A percentile compares a stretch with the other conserved stretches of the same genome.
phyloP scores from a whole-genome alignment of 2,888 invertebrate species.

The Euzetes globulus region DNA sequence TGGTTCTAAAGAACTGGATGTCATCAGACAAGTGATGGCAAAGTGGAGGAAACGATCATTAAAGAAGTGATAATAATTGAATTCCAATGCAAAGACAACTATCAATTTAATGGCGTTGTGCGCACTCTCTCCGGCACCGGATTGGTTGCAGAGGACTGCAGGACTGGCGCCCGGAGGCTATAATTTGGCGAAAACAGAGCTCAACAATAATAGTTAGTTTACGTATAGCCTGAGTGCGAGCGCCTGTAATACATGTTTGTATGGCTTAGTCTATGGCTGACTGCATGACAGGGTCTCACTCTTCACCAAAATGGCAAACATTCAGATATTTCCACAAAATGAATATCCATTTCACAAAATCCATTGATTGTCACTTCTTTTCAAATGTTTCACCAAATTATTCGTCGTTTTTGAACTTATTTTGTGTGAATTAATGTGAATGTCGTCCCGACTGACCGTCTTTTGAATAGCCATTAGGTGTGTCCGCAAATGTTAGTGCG shows the following conservation, averaged over 20 bases:
- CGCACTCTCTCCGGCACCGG: not conserved
- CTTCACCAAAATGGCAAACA: slow-evolving; percentile 12
- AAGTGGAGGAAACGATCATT: slow-evolving; percentile 11
- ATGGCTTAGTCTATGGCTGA: not conserved
- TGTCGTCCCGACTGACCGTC: not conserved
- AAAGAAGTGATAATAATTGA: not conserved
- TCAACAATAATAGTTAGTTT: not conserved
- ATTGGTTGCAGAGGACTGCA: not conserved
- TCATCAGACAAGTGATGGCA: slow-evolving; percentile 7
- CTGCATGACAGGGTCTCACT: not conserved
- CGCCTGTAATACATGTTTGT: too few species aligned
- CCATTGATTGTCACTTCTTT: not conserved
- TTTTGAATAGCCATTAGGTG: not conserved
- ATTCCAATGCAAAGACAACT: slow-evolving; percentile 7
- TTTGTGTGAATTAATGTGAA: not conserved
- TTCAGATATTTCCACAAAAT: not conserved
- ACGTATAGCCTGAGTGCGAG: not conserved
- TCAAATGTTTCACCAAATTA: not conserved
- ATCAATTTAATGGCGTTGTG: slow-evolving; percentile 14
- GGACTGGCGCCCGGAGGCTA: not conserved
- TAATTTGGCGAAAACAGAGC: slow-evolving; percentile 1
- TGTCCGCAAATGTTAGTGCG: not conserved
- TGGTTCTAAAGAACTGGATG: not conserved
- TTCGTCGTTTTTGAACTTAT: not conserved
- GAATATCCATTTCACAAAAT: not conserved